Base-by-base conservation (phyloP, 2,113 vertebrate genomes). In the Marmota monax region DNA sequence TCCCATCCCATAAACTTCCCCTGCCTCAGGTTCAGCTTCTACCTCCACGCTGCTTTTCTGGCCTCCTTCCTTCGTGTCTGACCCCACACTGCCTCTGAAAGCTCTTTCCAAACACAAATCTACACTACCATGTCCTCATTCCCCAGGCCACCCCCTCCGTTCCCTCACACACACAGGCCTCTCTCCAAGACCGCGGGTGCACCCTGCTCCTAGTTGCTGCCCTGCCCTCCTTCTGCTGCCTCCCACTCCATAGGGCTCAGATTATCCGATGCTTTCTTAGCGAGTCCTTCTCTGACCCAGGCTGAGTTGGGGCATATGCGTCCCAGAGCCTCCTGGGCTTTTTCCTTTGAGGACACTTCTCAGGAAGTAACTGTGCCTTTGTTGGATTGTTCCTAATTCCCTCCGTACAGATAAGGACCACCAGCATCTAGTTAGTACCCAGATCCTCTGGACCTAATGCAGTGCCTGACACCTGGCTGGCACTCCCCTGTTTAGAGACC, bases 221-320 rank as follows among this genome's bases (percentile, higher is more conserved):
- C 92, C 97, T 92, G 93, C 90, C 90, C 95, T 86, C 93, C 96
- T 96, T 61, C 96, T 97, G 97, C 94, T 92, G 76, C 96, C 84
- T 89, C 97, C 97, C 96, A 95, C 95, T 84, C 90, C 83, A 48
- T 18, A 76, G 69, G 56, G 80, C 69, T 96, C 79, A 10, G 70
- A 76, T 70, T 83, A 63, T 53, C 29, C 3, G 27, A 78, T 1
- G 42, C 82, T 95, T 86, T 85, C 96, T 85, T 39, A 72, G 88
- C 37, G 14, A 95, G 79, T 25, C 76, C 91, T 53, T 72, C 77
- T 88, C 51, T 61, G 84, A 94, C 87, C 92, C 92, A 3, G 3
- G 56, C 48, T 84, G 56, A 82, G 86, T 86, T 93, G 51, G 67
- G 8, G 16, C 63, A 23, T 39, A 20, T 0, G 27, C 39, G 18